Base-by-base conservation (phyloP, 2,888 invertebrate genomes). In the Elysia crispata region DNA sequence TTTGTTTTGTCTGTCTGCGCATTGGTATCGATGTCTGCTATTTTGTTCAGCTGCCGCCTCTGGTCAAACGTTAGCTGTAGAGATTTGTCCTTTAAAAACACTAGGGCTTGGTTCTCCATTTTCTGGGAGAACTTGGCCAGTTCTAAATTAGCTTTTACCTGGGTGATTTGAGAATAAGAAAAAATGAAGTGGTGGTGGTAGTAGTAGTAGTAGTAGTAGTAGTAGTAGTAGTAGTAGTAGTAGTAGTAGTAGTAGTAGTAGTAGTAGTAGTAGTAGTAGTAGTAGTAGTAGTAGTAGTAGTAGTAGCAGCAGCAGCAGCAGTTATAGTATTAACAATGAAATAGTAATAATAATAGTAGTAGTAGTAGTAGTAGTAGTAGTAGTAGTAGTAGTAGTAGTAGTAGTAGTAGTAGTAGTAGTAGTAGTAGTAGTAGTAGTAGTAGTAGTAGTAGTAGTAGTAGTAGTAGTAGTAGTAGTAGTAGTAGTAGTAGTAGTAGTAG, bases 251-350 rank as follows among this genome's bases (percentile, higher is more conserved):
- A 54, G 54, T 54, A 54, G 54, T 54, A 54, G 54, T 54, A 54
- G 54, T 54, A 54, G 54, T 54, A 54, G 54, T 54, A 54, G 54
- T 54, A 54, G 54, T 54, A 54, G 54, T 54, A 54, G 54, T 54
- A 54, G 54, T 54, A 54, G 54, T 54, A 54, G 54, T 54, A 54
- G 54, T 54, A 54, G 54, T 54, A 54, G 54, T 54, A 54, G 54
- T 54, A 54, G 18, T 54, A 54, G 54, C 20, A 54, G 54, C 20
- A 54, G 54, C 13, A 54, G 54, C n/a, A 41, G 41, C 41, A 3
- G 41, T 11, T 41, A 6, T 41, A 41, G 11, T n/a, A 8, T 8
- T 6, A 23, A 60, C 5, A 23, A 60, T 3, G n/a, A 23, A 60
- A 60, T 60, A 60, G 60, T 41, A 41, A 41, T 6, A 41, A 41